These are phyloP conservation scores for Rhinatrema bivittatum DNA, from an alignment of 2,797 vertebrate genomes.

Conservation along the genomic window DNA sequence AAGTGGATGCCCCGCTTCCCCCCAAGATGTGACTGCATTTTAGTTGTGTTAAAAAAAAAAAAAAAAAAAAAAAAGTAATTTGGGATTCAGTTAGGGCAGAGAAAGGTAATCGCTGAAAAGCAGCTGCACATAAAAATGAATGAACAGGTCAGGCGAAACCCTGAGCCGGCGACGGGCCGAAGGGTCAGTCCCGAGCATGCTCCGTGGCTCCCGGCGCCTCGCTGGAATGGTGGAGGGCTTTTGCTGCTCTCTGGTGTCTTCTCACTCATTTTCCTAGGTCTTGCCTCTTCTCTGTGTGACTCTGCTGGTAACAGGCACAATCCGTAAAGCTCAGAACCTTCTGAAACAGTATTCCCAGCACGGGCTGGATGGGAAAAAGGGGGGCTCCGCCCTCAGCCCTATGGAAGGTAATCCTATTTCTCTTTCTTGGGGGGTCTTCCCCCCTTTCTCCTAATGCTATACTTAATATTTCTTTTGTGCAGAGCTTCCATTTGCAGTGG, in stretches of 20 bases:
- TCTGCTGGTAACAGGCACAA: constrained; percentile 90
- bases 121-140: too few species aligned
- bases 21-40: too few species aligned
- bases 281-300: constrained; percentile 61
- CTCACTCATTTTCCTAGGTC: constrained; percentile 76
- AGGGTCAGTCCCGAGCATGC: background rate
- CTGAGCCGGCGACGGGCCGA: fast-evolving
- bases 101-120: too few species aligned
- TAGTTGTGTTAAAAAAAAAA: too few species aligned
- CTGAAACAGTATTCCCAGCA: constrained; percentile 99
- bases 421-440: constrained; percentile 14
- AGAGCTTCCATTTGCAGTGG: constrained; percentile 44
- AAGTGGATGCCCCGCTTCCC: too few species aligned
- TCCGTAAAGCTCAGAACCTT: constrained; percentile 99
- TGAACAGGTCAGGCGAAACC: too few species aligned
- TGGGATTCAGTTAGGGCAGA: too few species aligned
- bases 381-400: constrained; percentile 97
- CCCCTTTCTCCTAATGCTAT: constrained; percentile 29
- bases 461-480: constrained; percentile 31
- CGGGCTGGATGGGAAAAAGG: constrained; percentile 99
- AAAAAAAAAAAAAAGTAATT: too few species aligned
- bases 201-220: background rate
- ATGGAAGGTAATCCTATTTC: constrained; percentile 87
- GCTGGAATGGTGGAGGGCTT: constrained; percentile 51
- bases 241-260: constrained; percentile 55